Base-by-base conservation (phyloP, 1,140 invertebrate species). In the Coptotermes formosanus region DNA sequence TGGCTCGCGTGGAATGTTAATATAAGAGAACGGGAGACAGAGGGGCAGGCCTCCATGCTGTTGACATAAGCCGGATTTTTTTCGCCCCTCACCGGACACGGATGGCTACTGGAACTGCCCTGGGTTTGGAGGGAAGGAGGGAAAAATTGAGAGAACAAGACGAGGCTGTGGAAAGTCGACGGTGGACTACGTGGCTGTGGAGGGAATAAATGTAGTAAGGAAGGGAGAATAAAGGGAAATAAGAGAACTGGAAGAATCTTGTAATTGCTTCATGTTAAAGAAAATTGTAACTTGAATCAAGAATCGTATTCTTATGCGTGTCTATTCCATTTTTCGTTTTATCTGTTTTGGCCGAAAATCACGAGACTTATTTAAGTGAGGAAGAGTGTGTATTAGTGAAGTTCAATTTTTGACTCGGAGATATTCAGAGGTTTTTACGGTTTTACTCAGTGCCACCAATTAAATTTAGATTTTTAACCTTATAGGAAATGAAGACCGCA, bases 1-100 rank as follows among this genome's bases (percentile, higher is more conserved):
- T 75, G 64, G n/a, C 64, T 75, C n/a, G 25, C n/a, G 25, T 75
- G 64, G 64, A 75, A 75, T 75, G 64, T 25, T 75, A 75, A n/a
- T 75, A 75, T 75, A 25, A 11, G 25, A 0, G n/a, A 8, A 30
- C 64, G 25, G 59, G 64, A 75, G 64, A 75, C 25, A 9, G 6
- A n/a, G n/a, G 64, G 64, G 14, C n/a, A 14, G n/a, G 25, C 25
- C 8, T 12, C 8, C 9, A 25, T 75, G 64, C 25, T 75, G 64
- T 75, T 30, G 64, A 75, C 64, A 30, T 75, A 75, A 14, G n/a
- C n/a, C n/a, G 64, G 64, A 30, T 30, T 75, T 64, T 64, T 64
- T 64, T 64, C 59, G 25, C 19, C 59, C 59, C 19, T 64, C 21
- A 23, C 59, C 19, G 21, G 59, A 64, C 19, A 64, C 4, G 12